Conservation (phyloP, 2,888 invertebrate genomes). For the Drosophila conformis region DNA sequence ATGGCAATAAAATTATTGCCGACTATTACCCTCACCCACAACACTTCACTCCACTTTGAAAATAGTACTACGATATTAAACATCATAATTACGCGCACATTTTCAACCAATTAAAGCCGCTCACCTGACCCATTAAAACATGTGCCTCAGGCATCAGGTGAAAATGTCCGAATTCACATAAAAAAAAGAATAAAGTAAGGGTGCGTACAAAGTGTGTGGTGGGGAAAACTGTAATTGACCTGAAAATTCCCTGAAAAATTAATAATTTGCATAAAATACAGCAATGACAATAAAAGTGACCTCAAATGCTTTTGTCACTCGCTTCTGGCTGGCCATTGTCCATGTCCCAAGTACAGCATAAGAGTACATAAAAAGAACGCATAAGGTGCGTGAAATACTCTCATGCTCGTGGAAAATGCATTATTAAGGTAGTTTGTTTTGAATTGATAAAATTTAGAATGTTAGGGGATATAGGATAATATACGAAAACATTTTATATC, state of each 20-base stretch:
- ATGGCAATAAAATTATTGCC: slow-evolving; percentile 53
- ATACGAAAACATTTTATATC: neutral
- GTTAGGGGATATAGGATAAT: neutral
- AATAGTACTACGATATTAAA: slow-evolving; percentile 4
- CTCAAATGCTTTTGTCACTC: slow-evolving; percentile 28
- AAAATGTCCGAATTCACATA: slow-evolving; percentile 27
- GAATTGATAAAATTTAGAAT: neutral
- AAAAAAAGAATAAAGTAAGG: slow-evolving; percentile 1
- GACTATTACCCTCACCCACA: slow-evolving; percentile 41
- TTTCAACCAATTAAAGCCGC: slow-evolving; percentile 66
- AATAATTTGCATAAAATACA: slow-evolving; percentile 79
- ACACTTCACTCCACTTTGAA: slow-evolving; percentile 5
- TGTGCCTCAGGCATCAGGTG: slow-evolving; percentile 7
- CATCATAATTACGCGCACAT: slow-evolving; percentile 71
- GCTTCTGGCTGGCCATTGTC: slow-evolving; percentile 15
- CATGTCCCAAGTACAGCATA: slow-evolving; percentile 8
- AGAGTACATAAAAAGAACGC: slow-evolving; percentile 3
- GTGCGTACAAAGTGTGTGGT: slow-evolving; percentile 28
- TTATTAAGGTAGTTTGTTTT: neutral
- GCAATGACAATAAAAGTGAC: slow-evolving; percentile 17
- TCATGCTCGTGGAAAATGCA: neutral
- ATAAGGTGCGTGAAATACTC: slow-evolving; percentile 6
- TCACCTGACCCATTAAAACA: slow-evolving; percentile 46
- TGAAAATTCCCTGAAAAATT: slow-evolving; percentile 81
- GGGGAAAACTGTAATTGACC: slow-evolving; percentile 72